Percentiles rank a stretch among this genome's conserved stretches.
Evolutionary conservation across 2,113 vertebrate species (phyloP).

Genomic region (Eleginops maclovinus): DNA sequence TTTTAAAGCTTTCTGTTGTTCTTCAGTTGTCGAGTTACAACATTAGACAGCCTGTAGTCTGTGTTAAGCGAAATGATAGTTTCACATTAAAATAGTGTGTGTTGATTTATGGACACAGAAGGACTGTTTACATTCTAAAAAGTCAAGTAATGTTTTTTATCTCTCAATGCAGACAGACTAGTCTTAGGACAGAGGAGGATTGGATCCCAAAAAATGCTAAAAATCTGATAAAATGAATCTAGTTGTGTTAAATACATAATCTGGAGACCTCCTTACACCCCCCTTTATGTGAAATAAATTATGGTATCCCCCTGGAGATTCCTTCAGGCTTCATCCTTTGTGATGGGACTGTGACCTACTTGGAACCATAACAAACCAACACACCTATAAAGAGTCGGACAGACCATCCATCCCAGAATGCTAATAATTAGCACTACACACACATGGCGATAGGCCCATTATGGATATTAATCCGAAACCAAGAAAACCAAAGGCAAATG

Average conservation of each 20-base stretch:
- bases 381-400: neutral
- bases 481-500: neutral
- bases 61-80: neutral
- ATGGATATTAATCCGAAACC: slow-evolving; percentile 25
- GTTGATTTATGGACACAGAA: too few species aligned
- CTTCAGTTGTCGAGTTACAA: neutral
- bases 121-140: too few species aligned
- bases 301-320: neutral
- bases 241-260: neutral
- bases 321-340: slow-evolving; percentile 2
- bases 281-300: neutral
- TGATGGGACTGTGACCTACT: neutral
- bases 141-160: too few species aligned
- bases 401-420: neutral
- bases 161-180: too few species aligned
- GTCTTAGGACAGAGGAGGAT: too few species aligned
- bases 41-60: neutral
- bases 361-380: slow-evolving; percentile 8
- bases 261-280: neutral
- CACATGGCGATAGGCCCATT: slow-evolving; percentile 1
- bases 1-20: neutral
- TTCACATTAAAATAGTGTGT: neutral
- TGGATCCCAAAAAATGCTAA: too few species aligned
- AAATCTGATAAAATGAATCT: neutral
- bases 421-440: slow-evolving; percentile 40